These are phyloP conservation scores for Neoniphon sammara DNA, from an alignment of 2,797 vertebrate genomes.

Conservation along the genomic window DNA sequence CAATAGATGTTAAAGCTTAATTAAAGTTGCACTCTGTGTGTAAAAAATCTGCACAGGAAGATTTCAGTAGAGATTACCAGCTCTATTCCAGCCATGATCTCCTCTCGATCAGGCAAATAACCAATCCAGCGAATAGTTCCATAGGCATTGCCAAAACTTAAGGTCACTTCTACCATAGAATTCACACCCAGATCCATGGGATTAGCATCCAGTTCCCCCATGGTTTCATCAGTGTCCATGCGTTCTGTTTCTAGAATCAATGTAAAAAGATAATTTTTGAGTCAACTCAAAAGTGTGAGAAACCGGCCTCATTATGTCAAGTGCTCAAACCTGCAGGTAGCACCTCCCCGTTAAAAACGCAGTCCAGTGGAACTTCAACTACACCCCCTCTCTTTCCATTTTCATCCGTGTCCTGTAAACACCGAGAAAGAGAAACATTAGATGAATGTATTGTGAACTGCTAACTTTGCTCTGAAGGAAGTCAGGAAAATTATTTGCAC, in stretches of 20 bases:
- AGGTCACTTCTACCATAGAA: slow-evolving; percentile 85
- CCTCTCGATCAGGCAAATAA: slow-evolving; percentile 58
- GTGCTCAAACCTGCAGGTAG: slow-evolving; percentile 71
- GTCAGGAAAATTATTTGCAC: too few species aligned
- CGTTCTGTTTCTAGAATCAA: slow-evolving; percentile 35
- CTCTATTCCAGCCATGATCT: slow-evolving; percentile 85
- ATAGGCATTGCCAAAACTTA: slow-evolving; percentile 66
- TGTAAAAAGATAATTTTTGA: neutral
- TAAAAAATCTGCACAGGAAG: neutral
- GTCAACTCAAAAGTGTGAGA: neutral
- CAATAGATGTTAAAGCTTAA: neutral
- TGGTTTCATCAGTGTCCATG: slow-evolving; percentile 38
- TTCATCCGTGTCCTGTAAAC: slow-evolving; percentile 80
- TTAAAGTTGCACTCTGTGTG: neutral
- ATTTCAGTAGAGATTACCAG: slow-evolving; percentile 79
- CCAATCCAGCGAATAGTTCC: slow-evolving; percentile 91
- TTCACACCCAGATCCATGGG: slow-evolving; percentile 69
- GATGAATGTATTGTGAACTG: neutral
- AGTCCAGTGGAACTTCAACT: slow-evolving; percentile 76
- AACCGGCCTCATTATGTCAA: neutral
- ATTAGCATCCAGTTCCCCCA: neutral
- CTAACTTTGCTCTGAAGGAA: neutral
- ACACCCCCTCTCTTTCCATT: slow-evolving; percentile 72
- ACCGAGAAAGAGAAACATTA: neutral
- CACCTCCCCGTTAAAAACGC: slow-evolving; percentile 80